Evolutionary conservation across 2,113 vertebrate species (phyloP).

Genomic region (Percina caprodes): DNA sequence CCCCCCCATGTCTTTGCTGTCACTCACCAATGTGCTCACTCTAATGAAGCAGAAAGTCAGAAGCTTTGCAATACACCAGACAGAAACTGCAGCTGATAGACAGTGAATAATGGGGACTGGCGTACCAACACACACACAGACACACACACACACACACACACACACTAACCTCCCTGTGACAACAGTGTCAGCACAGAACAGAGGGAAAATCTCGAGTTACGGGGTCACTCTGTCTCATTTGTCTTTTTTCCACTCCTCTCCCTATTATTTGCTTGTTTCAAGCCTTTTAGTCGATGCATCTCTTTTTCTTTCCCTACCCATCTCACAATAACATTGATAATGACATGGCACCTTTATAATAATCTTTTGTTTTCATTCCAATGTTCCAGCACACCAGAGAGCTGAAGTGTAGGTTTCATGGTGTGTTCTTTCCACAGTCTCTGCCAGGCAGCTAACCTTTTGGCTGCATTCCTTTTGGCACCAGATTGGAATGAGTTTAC

Average conservation of each 20-base stretch:
- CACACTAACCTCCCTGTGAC: conserved; percentile 32
- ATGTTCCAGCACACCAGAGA: conserved; percentile 44
- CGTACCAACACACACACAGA: conserved; percentile 8
- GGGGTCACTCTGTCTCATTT: conserved; percentile 35
- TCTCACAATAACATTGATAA: conserved; percentile 38
- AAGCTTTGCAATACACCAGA: conserved; percentile 56
- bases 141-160: conserved; percentile 13
- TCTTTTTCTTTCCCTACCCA: not conserved
- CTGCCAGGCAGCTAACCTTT: conserved; percentile 64
- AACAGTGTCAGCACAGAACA: conserved; percentile 46
- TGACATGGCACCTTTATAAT: conserved; percentile 45
- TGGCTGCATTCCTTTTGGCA: conserved; percentile 64
- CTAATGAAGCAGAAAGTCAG: conserved; percentile 73
- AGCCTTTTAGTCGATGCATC: not conserved
- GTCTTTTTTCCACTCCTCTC: conserved; percentile 10
- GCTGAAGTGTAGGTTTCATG: conserved; percentile 56
- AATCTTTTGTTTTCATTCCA: conserved; percentile 54
- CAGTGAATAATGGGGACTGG: conserved; percentile 59
- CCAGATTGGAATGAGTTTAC: conserved; percentile 48
- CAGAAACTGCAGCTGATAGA: conserved; percentile 61
- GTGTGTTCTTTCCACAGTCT: conserved; percentile 62
- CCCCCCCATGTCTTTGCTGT: conserved; percentile 60
- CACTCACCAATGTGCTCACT: conserved; percentile 63
- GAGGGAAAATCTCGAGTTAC: conserved; percentile 52
- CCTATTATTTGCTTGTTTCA: conserved; percentile 13